These are phyloP conservation scores for Euborellia annulipes DNA, from an alignment of 1,140 invertebrate genomes.

Conservation along the genomic window DNA sequence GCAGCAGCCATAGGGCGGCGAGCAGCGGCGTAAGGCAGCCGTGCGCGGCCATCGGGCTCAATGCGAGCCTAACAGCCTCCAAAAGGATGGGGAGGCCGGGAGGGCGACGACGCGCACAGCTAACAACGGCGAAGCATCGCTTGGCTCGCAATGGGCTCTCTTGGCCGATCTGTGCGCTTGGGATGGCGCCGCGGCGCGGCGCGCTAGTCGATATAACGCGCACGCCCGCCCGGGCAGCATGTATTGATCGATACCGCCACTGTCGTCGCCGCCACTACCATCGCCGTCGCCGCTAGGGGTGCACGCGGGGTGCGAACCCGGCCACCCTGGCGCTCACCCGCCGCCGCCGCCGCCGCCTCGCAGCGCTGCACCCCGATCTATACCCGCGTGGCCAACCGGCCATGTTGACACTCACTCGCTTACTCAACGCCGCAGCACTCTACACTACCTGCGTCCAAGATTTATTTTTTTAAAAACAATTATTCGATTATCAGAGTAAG, in stretches of 20 bases:
- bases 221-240: conserved; percentile 22
- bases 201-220: conserved; percentile 31
- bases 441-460: no score
- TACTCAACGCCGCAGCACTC: no score
- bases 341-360: neutral
- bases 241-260: conserved; percentile 20
- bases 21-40: conserved; percentile 32
- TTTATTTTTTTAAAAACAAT: no score
- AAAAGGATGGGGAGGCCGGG: no score
- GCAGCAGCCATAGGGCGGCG: conserved; percentile 28
- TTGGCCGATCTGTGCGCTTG: no score
- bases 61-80: neutral
- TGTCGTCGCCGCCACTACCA: conserved; percentile 11
- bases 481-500: no score
- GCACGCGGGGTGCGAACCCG: conserved; percentile 3
- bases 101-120: no score
- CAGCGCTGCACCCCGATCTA: neutral
- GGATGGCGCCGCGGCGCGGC: conserved; percentile 22
- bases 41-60: conserved; percentile 17
- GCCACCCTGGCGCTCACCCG: conserved; percentile 3
- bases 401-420: no score
- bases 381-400: no score
- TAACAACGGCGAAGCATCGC: no score
- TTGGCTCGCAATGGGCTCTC: no score
- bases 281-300: no score